A percentile compares a stretch with the other conserved stretches of the same genome.
These are phyloP conservation scores for Drosophila rubida DNA, from an alignment of 2,888 invertebrate species.

Conservation along the genomic window DNA sequence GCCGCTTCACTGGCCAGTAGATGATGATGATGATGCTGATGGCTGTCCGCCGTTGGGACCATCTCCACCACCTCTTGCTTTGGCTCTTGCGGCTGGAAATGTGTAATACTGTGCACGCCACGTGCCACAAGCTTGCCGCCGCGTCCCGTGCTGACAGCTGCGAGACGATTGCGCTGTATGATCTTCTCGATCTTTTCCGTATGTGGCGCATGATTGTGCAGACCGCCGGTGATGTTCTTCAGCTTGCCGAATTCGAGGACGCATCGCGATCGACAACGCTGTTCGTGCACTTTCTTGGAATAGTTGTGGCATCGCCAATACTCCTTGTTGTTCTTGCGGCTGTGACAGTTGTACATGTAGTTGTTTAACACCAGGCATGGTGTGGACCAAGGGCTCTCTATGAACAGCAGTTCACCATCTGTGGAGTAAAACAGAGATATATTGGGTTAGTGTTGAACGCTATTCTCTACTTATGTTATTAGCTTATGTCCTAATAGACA, in stretches of 20 bases:
- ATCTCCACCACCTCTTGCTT: conserved; percentile 34
- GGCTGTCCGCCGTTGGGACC: conserved; percentile 22
- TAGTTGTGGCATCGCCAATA: conserved; percentile 85
- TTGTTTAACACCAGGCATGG: conserved; percentile 84
- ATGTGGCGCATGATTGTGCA: conserved; percentile 84
- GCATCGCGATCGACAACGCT: conserved; percentile 84
- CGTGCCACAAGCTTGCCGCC: conserved; percentile 49
- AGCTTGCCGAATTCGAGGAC: conserved; percentile 84
- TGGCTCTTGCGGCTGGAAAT: conserved; percentile 44
- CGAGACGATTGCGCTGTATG: conserved; percentile 80
- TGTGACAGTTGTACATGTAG: conserved; percentile 85
- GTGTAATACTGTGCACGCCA: conserved; percentile 44
- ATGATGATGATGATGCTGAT: conserved; percentile 39
- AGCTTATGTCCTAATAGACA: conserved; percentile 16
- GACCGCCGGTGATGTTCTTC: conserved; percentile 83
- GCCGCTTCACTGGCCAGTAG: conserved; percentile 42
- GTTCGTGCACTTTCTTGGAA: conserved; percentile 83
- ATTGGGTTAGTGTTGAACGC: neutral
- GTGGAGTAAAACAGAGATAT: conserved; percentile 12
- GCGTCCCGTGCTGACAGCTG: conserved; percentile 46
- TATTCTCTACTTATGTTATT: neutral
- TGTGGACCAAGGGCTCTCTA: conserved; percentile 85
- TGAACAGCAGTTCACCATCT: conserved; percentile 79
- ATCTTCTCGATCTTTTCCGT: conserved; percentile 84
- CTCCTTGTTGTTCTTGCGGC: conserved; percentile 84